Evolutionary conservation across 2,113 vertebrate species (phyloP).

Genomic region (Stictonetta naevosa): DNA sequence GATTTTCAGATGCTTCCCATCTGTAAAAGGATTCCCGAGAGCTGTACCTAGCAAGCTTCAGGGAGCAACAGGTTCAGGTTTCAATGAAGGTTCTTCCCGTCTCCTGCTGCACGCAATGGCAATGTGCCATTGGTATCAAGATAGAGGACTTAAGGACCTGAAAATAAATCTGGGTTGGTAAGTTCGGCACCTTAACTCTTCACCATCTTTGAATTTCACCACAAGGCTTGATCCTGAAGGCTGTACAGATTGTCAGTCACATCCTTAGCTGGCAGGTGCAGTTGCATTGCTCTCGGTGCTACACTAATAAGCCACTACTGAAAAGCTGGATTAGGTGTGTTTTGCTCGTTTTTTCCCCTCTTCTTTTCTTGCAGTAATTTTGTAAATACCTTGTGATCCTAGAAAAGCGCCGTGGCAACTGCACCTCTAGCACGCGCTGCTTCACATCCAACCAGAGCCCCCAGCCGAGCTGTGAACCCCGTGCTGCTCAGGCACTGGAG

Average conservation of each 20-base stretch:
- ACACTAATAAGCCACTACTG: background rate
- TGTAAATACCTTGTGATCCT: background rate
- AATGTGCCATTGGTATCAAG: background rate
- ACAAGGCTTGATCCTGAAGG: background rate
- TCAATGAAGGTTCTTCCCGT: background rate
- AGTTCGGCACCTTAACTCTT: background rate
- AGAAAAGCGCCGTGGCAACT: background rate
- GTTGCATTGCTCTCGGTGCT: background rate
- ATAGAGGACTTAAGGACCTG: constrained; percentile 9
- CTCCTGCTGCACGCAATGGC: background rate
- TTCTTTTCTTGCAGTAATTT: background rate
- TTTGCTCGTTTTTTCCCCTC: background rate
- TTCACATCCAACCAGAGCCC: background rate
- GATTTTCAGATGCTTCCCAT: constrained; percentile 6
- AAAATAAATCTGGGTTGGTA: constrained; percentile 1
- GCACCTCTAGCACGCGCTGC: background rate
- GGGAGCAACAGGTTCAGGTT: background rate
- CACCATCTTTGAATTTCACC: background rate
- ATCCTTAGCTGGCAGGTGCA: background rate
- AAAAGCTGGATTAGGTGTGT: background rate
- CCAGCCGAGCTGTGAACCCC: background rate
- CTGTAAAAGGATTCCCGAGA: background rate
- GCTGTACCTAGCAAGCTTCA: constrained; percentile 3
- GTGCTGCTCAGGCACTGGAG: background rate
- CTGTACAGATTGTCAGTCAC: background rate